Base-by-base conservation (phyloP, 2,888 invertebrate genomes). In the Steinernema hermaphroditum region DNA sequence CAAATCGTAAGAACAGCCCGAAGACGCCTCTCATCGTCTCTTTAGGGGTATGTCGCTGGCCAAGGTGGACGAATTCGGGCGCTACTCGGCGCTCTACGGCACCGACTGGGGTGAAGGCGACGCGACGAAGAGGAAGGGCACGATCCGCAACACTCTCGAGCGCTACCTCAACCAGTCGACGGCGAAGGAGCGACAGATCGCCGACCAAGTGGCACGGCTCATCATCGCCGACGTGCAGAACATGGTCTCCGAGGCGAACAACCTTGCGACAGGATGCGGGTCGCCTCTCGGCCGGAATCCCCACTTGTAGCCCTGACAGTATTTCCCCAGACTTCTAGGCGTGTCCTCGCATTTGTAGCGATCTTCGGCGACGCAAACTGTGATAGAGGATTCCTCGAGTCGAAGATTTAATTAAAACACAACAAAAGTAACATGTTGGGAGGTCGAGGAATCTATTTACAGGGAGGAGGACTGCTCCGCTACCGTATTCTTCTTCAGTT, bases 171-270 rank as follows among this genome's bases (percentile, higher is more conserved):
- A 75, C 50, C 72, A 76, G 44, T 71, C 75, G 4, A 73, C 76
- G 14, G 57, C 50, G n/a, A 76, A 76, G 74, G 83, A 95, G 88
- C 95, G 96, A 88, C 95, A 96, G 88, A 92, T 96, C 90, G 96
- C 96, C 4, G 93, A 95, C 92, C 93, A 94, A 89, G 93, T 96
- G 78, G 96, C 96, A 32, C 93, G 94, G 88, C 94, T 94, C 93
- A 96, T 96, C 86, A 92, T 96, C 54, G 93, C 93, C 88, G 96
- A 96, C 89, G 92, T 96, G 75, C 94, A 94, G 50, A 93, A 91
- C 87, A 90, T 94, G 85, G 81, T 80, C 27, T 69, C 74, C 16
- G 32, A 62, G 8, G 62, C 62, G 8, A 62, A 62, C n/a, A 62
- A 32, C 34, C 29, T 62, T 8, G 29, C 62, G 29, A 32, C 27